Conservation (phyloP, 2,797 vertebrate genomes). For the Chelonia mydas region DNA sequence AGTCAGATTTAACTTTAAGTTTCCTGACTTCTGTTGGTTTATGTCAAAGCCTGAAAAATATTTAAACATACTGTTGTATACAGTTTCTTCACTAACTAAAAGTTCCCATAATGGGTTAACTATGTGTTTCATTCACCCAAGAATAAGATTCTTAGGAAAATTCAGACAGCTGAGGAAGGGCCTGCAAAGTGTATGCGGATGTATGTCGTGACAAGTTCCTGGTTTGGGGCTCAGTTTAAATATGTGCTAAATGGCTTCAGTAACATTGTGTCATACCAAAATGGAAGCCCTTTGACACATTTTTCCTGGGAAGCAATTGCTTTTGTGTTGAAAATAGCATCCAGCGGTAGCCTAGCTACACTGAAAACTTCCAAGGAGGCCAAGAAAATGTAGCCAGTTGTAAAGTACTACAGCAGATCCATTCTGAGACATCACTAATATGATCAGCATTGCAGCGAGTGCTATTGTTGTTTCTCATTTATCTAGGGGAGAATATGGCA, state of each 20-base stretch:
- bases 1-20: not conserved
- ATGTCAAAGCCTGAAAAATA: not conserved
- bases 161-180: not conserved
- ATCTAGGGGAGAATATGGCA: constrained; percentile 88
- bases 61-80: not conserved
- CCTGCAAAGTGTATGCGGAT: not conserved
- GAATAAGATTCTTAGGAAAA: not conserved
- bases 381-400: not conserved
- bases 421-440: not conserved
- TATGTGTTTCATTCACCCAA: not conserved
- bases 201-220: not conserved
- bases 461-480: constrained; percentile 11
- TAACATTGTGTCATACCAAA: not conserved
- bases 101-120: not conserved
- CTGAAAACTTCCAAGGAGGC: not conserved
- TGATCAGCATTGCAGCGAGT: not conserved
- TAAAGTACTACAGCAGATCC: not conserved
- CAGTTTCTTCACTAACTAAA: not conserved
- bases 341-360: not conserved
- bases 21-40: not conserved
- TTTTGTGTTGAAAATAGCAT: not conserved
- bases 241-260: not conserved
- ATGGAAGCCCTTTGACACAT: not conserved
- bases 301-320: not conserved
- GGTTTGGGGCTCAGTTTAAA: not conserved